Evolutionary conservation across 2,888 invertebrate species (phyloP).

Genomic region (Auanema sp.): DNA sequence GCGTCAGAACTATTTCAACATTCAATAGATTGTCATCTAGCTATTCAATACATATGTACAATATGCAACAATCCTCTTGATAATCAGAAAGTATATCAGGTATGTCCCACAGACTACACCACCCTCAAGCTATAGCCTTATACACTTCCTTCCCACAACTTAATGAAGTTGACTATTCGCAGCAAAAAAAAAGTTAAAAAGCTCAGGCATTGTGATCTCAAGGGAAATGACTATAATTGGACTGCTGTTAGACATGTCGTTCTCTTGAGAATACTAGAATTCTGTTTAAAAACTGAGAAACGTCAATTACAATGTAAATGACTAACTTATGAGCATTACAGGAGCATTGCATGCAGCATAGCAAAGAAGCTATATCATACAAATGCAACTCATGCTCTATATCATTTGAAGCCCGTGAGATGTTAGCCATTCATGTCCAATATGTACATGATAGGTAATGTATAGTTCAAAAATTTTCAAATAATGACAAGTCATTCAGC

Average conservation of each 20-base stretch:
- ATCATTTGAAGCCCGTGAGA: constrained; percentile 18
- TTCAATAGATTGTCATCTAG: constrained; percentile 25
- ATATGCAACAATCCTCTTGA: constrained; percentile 24
- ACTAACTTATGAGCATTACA: constrained; percentile 4
- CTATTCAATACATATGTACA: constrained; percentile 24
- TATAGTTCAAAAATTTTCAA: neutral
- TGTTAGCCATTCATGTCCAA: constrained; percentile 30
- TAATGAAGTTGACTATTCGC: neutral
- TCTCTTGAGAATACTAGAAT: too few relatives aligned
- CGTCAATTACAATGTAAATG: neutral
- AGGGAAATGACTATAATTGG: too few relatives aligned
- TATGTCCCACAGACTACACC: neutral
- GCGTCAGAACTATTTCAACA: constrained; percentile 14
- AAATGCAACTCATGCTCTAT: constrained; percentile 28
- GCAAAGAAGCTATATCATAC: constrained; percentile 21
- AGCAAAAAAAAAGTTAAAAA: neutral
- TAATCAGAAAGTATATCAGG: constrained; percentile 31
- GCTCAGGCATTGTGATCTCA: too few relatives aligned
- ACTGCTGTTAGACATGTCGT: too few relatives aligned
- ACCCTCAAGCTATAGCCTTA: neutral
- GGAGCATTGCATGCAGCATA: constrained; percentile 30
- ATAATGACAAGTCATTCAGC: neutral
- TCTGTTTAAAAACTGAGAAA: neutral
- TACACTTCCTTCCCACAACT: neutral
- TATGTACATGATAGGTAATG: constrained; percentile 32